These are phyloP conservation scores for Nycticryphes semicollaris DNA, from an alignment of 2,113 vertebrate species.

Conservation along the genomic window DNA sequence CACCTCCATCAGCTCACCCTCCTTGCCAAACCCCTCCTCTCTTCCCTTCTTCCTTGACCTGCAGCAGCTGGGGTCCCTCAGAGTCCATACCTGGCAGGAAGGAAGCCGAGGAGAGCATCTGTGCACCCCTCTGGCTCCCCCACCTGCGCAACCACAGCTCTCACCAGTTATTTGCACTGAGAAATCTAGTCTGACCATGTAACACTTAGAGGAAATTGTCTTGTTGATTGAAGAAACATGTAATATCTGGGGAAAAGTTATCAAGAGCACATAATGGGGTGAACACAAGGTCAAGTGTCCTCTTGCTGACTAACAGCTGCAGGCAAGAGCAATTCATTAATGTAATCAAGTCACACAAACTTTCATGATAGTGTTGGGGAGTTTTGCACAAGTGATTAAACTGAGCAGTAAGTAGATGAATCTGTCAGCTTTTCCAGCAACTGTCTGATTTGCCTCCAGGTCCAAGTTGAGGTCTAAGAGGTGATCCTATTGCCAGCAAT, in stretches of 20 bases:
- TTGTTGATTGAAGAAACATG: background rate
- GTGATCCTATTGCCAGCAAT: background rate
- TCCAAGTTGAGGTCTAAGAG: background rate
- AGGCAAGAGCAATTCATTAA: slow-evolving; percentile 3
- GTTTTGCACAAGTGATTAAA: background rate
- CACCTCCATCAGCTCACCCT: background rate
- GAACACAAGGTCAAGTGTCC: background rate
- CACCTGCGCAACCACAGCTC: accelerated
- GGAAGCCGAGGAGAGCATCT: background rate
- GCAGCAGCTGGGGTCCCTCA: background rate
- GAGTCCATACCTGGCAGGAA: accelerated
- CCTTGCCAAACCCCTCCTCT: background rate
- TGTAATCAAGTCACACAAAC: background rate
- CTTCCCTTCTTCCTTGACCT: background rate
- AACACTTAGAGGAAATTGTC: background rate
- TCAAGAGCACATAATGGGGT: background rate
- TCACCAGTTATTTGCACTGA: accelerated
- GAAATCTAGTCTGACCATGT: background rate
- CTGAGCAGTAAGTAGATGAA: background rate
- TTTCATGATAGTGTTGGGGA: background rate
- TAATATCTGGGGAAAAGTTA: background rate
- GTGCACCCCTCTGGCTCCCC: background rate
- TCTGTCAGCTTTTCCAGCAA: background rate
- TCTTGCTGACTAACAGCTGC: background rate
- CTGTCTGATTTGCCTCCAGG: background rate